Base-by-base conservation (phyloP, 2,888 invertebrate species). In the Craniophora ligustri region DNA sequence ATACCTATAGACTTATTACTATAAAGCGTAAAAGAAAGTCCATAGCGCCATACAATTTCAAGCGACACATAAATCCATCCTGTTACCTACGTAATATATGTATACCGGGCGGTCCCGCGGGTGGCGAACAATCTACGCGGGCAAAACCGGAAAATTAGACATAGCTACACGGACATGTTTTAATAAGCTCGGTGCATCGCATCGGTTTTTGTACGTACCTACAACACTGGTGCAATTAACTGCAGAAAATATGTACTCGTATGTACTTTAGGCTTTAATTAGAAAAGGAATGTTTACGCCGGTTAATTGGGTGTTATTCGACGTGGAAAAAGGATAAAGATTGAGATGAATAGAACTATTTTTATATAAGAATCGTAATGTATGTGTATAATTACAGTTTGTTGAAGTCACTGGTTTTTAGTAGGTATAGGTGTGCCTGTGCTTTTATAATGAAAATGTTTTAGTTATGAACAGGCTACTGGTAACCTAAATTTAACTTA, bases 121-220 rank as follows among this genome's bases (percentile, higher is more conserved):
- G 79, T 44, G 32, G 67, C 16, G 74, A 62, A 85, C 90, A 89
- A 91, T 91, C 88, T 89, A 75, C 84, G 89, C 87, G 90, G 78
- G 87, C 90, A 74, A 82, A 82, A 87, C 89, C 92, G 92, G 90
- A 91, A 92, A 92, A 92, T 92, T 91, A 90, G 81, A 91, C 89
- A 87, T 85, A 85, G 87, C 85, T 75, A 78, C 66, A 60, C 76
- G 63, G 72, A 75, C 78, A 76, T 72, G 76, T 70, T 77, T 79
- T 84, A 85, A 86, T 86, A 86, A 85, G 82, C 77, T 77, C 66
- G 60, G 49, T 75, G 72, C 77, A 73, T 65, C 44, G 60, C 50
- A 40, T 47, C 35, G 69, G 61, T 64, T 72, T 67, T 71, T 75
- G 67, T 66, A 26, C 45, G 46, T 41, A 41, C 30, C 50, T 67